Base-by-base conservation (phyloP, 2,888 invertebrate genomes). In the Agonopterix alstromeriana region DNA sequence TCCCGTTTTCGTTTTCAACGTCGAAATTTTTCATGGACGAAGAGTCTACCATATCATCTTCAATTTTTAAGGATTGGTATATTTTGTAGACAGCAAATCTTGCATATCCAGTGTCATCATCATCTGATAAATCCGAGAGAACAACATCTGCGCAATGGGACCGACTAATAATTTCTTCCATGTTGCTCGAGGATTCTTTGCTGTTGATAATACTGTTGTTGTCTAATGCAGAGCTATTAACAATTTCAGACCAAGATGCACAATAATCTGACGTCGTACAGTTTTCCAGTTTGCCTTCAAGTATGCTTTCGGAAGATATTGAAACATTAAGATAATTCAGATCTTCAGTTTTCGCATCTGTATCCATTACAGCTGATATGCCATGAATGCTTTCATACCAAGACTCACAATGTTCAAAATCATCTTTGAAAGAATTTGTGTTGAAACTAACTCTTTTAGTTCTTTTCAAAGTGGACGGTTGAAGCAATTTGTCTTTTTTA, bases 341-440 rank as follows among this genome's bases (percentile, higher is more conserved):
- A 27, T 36, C 49, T n/a, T 38, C 46, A 43, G 41, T 55, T 47
- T 48, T 49, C 50, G 42, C 48, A 8, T 14, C 49, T 47, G 10
- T 50, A 50, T 42, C 46, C 48, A 60, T 56, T 38, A 77, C 56
- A 53, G 77, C 76, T n/a, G 80, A 71, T 42, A 85, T 50, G 9
- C 86, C 87, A 53, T 80, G 84, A 48, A 84, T 77, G 45, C 78
- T 80, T 56, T 87, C 85, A 53, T 78, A 74, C 84, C 84, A 86
- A 10, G 72, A 73, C 45, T 77, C 77, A 47, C 56, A 54, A 43
- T 66, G 58, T 35, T 70, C 70, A 44, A 63, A 63, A 46, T 77
- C 70, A 35, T 56, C 51, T 54, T 61, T 63, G 8, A 66, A 51
- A 4, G 65, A 65, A 41, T 62, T 70, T 17, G 69, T 54, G 51